Evolutionary conservation across 2,888 invertebrate genomes (phyloP).

Genomic region (Eremobia ochroleuca): DNA sequence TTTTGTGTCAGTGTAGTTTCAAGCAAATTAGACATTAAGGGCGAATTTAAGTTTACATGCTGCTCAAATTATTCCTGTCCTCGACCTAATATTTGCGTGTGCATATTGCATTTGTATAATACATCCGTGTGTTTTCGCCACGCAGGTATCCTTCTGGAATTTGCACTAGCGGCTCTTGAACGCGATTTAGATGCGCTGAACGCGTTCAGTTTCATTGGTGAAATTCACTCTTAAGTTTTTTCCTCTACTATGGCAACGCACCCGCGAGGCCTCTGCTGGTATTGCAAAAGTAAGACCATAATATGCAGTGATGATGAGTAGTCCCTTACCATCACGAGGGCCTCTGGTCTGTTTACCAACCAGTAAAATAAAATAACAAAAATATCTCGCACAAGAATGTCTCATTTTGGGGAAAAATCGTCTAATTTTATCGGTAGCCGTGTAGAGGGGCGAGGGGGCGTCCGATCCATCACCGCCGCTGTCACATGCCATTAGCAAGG

Average conservation of each 20-base stretch:
- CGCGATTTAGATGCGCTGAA: not conserved
- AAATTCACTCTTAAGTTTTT: not conserved
- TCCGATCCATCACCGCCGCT: conserved; percentile 88
- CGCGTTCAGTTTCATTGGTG: not conserved
- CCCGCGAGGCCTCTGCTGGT: not conserved
- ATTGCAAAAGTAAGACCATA: too few relatives aligned
- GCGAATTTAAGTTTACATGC: not conserved
- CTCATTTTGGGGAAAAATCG: conserved; percentile 74
- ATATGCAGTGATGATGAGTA: not conserved
- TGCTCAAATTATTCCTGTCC: not conserved
- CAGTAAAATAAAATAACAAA: conserved; percentile 42
- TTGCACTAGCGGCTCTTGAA: not conserved
- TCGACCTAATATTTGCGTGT: too few relatives aligned
- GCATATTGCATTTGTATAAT: too few relatives aligned
- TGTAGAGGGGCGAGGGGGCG: conserved; percentile 64
- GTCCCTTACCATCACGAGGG: not conserved
- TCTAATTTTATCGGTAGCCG: conserved; percentile 76
- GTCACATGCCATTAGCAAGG: conserved; percentile 90
- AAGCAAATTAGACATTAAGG: not conserved
- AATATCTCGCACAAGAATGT: conserved; percentile 70
- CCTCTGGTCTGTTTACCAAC: not conserved
- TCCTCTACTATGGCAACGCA: not conserved
- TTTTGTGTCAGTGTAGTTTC: not conserved
- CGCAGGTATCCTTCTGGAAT: not conserved
- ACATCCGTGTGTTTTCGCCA: too few relatives aligned